phyloP scores from a whole-genome alignment of 2,888 invertebrate species.

The Heliconius cydno region DNA sequence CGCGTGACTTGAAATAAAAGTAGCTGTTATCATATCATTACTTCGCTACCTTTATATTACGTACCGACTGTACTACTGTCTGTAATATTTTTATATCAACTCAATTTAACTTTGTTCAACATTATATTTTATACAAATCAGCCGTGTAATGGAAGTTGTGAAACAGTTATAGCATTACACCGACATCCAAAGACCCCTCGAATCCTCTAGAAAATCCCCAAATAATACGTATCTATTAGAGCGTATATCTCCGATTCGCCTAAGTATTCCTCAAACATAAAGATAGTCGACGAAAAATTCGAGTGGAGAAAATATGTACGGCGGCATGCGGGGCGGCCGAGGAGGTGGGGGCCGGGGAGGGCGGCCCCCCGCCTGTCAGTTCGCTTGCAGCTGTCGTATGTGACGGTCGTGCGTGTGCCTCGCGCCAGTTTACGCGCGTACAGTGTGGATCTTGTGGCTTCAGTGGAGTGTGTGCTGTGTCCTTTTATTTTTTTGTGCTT shows the following conservation, averaged over 20 bases:
- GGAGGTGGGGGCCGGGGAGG: slow-evolving; percentile 58
- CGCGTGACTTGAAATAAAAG: slow-evolving; percentile 45
- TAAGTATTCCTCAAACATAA: slow-evolving; percentile 82
- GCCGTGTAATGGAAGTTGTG: slow-evolving; percentile 35
- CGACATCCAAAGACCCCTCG: slow-evolving; percentile 37
- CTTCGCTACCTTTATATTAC: not conserved
- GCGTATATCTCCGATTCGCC: slow-evolving; percentile 80
- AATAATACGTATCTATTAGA: slow-evolving; percentile 81
- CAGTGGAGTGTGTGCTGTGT: slow-evolving; percentile 78
- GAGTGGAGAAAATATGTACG: slow-evolving; percentile 82
- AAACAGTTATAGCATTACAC: slow-evolving; percentile 45
- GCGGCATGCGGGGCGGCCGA: slow-evolving; percentile 69
- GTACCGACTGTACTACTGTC: not conserved
- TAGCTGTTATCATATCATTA: slow-evolving; percentile 30
- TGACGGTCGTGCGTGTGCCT: slow-evolving; percentile 66
- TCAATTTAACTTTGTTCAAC: slow-evolving; percentile 24
- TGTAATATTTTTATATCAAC: slow-evolving; percentile 22
- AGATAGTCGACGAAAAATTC: slow-evolving; percentile 82
- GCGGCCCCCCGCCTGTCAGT: slow-evolving; percentile 67
- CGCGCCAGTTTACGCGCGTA: slow-evolving; percentile 61
- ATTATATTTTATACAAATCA: slow-evolving; percentile 36
- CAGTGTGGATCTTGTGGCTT: slow-evolving; percentile 69
- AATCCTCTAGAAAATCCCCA: slow-evolving; percentile 67
- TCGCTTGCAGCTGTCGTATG: slow-evolving; percentile 63
- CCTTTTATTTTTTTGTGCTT: slow-evolving; percentile 63